A percentile compares a stretch with the other conserved stretches of the same genome.
phyloP scores from a whole-genome alignment of 2,113 vertebrate genomes.

The Raja brachyura region DNA sequence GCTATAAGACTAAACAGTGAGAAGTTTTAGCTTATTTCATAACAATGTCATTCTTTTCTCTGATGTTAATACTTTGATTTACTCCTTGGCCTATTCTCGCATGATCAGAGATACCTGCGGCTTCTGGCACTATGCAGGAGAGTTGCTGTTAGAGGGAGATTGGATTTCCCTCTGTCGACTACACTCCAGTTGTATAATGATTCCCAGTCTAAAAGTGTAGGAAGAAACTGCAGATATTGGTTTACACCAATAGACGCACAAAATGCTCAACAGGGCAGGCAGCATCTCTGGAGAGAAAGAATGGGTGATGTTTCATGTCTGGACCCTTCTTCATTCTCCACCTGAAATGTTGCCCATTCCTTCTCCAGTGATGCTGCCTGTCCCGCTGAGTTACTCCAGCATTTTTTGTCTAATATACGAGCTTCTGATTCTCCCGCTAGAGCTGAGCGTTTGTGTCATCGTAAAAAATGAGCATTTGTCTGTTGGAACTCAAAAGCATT shows the following conservation, averaged over 20 bases:
- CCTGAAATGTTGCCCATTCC: too few species aligned
- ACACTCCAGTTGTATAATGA: neutral
- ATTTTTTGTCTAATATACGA: neutral
- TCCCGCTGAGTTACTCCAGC: too few species aligned
- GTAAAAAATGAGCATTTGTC: neutral
- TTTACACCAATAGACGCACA: too few species aligned
- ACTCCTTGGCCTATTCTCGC: neutral
- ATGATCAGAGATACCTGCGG: neutral
- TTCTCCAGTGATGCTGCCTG: too few species aligned
- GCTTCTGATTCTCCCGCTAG: neutral
- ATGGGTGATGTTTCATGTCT: too few species aligned
- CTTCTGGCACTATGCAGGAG: neutral
- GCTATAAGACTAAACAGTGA: neutral
- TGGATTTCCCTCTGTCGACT: constrained; percentile 5
- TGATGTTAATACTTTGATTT: neutral
- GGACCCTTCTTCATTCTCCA: too few species aligned
- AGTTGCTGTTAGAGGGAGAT: neutral
- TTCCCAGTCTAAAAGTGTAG: neutral
- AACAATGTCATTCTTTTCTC: too few species aligned
- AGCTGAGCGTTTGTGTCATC: neutral
- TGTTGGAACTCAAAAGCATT: neutral
- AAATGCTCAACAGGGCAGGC: too few species aligned
- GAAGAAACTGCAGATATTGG: too few species aligned
- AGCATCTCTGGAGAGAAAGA: too few species aligned
- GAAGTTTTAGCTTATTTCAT: too few species aligned